A percentile compares a stretch with the other conserved stretches of the same genome.
phyloP scores from a whole-genome alignment of 2,888 invertebrate genomes.

The Hetaerina titia region DNA sequence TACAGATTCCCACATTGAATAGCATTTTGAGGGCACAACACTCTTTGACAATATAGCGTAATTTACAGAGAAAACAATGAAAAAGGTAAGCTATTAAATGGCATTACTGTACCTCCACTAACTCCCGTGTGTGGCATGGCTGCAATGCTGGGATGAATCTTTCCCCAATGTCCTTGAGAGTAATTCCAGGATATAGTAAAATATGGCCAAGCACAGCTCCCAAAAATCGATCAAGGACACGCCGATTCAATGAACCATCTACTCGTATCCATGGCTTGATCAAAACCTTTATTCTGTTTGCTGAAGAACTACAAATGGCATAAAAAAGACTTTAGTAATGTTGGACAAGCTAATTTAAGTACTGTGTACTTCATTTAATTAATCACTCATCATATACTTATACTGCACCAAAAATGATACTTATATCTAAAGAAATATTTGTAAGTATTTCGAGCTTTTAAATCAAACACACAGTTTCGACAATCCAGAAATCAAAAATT shows the following conservation, averaged over 20 bases:
- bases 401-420: no score
- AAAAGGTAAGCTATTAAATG: slow-evolving; percentile 37
- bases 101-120: slow-evolving; percentile 80
- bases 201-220: slow-evolving; percentile 84
- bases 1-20: neutral
- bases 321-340: neutral
- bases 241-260: slow-evolving; percentile 85
- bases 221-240: slow-evolving; percentile 84
- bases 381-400: no score
- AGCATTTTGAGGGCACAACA: neutral
- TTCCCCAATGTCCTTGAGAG: slow-evolving; percentile 79
- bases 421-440: no score
- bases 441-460: no score
- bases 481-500: no score
- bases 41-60: neutral
- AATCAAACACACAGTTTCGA: no score
- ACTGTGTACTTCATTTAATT: no score
- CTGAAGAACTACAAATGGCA: slow-evolving; percentile 60
- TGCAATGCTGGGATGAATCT: slow-evolving; percentile 83
- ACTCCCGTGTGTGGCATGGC: slow-evolving; percentile 82
- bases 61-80: neutral
- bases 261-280: slow-evolving; percentile 87
- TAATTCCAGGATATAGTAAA: slow-evolving; percentile 81
- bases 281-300: slow-evolving; percentile 74
- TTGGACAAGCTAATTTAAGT: no score